Evolutionary conservation across 2,888 invertebrate genomes (phyloP).

Genomic region (Liopterus haemorrhoidalis): DNA sequence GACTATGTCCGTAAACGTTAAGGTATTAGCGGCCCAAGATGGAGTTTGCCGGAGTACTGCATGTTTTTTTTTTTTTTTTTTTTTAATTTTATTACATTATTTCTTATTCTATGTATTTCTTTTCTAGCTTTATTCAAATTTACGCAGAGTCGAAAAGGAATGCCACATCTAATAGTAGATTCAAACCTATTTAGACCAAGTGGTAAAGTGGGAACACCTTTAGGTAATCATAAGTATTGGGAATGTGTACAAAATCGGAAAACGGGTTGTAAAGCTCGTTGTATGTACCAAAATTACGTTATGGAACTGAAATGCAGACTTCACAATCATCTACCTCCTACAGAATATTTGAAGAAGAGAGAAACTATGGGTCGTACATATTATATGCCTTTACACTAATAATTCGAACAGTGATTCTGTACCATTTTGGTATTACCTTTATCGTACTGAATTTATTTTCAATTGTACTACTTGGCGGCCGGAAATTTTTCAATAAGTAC

Average conservation of each 20-base stretch:
- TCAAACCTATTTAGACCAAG: slow-evolving; percentile 27
- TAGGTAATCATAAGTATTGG: slow-evolving; percentile 25
- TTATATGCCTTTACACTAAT: slow-evolving; percentile 20
- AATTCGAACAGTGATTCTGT: slow-evolving; percentile 11
- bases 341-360: slow-evolving; percentile 23
- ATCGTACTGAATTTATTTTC: neutral
- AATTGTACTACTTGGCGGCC: neutral
- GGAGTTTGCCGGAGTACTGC: too few relatives aligned
- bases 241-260: slow-evolving; percentile 29
- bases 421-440: neutral
- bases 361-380: slow-evolving; percentile 21
- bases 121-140: slow-evolving; percentile 26
- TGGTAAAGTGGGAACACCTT: slow-evolving; percentile 23
- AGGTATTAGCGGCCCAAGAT: too few relatives aligned
- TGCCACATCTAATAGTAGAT: slow-evolving; percentile 27
- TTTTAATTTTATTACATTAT: too few relatives aligned
- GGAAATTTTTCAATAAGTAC: neutral
- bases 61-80: too few relatives aligned
- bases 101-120: slow-evolving; percentile 2
- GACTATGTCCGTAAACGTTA: too few relatives aligned
- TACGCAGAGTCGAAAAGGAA: slow-evolving; percentile 26
- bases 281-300: slow-evolving; percentile 22
- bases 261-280: slow-evolving; percentile 27
- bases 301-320: slow-evolving; percentile 22
- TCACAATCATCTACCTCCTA: slow-evolving; percentile 24